phyloP scores from a whole-genome alignment of 2,888 invertebrate genomes.

The Phania funesta region DNA sequence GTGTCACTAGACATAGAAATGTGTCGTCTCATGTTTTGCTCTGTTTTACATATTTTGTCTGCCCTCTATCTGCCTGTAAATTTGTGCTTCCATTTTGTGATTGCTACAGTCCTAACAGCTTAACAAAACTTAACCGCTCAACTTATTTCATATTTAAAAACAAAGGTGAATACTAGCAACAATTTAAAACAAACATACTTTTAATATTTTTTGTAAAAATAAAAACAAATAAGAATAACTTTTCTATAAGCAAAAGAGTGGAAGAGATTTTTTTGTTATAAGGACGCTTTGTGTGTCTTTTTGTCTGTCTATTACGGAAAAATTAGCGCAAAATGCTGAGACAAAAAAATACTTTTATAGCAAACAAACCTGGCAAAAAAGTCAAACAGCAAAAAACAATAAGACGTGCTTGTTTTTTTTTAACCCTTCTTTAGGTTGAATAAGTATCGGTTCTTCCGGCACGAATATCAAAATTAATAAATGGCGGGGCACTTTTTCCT shows the following conservation, averaged over 20 bases:
- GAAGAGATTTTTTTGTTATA: slow-evolving; percentile 12
- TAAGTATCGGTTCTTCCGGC: no score
- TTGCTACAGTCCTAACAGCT: slow-evolving; percentile 38
- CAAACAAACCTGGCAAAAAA: neutral
- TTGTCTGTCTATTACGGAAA: slow-evolving; percentile 64
- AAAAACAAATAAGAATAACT: neutral
- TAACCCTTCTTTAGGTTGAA: no score
- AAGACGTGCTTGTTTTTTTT: no score
- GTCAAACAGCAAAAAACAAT: neutral
- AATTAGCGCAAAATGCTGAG: slow-evolving; percentile 74
- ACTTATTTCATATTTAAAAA: slow-evolving; percentile 57
- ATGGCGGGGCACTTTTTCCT: no score
- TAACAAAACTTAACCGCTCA: slow-evolving; percentile 58
- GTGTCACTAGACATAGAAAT: slow-evolving; percentile 9
- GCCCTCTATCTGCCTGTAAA: slow-evolving; percentile 37
- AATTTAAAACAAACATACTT: slow-evolving; percentile 26
- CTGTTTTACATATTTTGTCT: neutral
- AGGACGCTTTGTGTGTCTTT: slow-evolving; percentile 16
- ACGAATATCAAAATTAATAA: no score
- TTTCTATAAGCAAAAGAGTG: slow-evolving; percentile 8
- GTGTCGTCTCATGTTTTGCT: neutral
- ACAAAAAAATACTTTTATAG: neutral
- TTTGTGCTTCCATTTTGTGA: slow-evolving; percentile 37
- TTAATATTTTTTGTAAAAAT: slow-evolving; percentile 22
- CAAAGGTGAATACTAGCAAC: neutral